Percentiles rank a stretch among this genome's conserved stretches.
These are phyloP conservation scores for Geopemphigus sp. DNA, from an alignment of 1,140 invertebrate genomes.

Conservation along the genomic window DNA sequence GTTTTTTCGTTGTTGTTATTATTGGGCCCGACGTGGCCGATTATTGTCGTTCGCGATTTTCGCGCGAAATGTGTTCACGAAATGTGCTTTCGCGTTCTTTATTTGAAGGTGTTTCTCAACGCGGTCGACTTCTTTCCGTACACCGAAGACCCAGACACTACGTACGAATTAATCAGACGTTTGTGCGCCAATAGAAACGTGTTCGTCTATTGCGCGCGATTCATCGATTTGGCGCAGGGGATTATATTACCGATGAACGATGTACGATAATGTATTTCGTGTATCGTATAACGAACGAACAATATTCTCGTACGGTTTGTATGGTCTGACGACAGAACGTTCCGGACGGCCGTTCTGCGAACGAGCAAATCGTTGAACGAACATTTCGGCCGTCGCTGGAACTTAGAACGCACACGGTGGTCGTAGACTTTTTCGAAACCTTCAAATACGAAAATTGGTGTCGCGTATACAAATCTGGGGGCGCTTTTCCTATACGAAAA, in stretches of 20 bases:
- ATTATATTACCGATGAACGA: neutral
- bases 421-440: no score
- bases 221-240: slow-evolving; percentile 20
- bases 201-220: neutral
- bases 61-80: no score
- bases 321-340: no score
- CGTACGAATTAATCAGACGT: slow-evolving; percentile 5
- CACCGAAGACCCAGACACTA: slow-evolving; percentile 15
- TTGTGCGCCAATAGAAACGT: neutral
- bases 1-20: neutral
- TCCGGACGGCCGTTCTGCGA: no score
- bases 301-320: no score
- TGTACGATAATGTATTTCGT: neutral
- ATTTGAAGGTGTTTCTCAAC: slow-evolving; percentile 2
- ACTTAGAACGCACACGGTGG: no score
- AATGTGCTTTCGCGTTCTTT: neutral
- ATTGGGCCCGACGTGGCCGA: neutral
- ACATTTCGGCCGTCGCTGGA: no score
- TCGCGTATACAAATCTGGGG: no score
- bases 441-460: no score
- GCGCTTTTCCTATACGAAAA: no score
- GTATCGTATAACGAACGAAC: no score
- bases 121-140: slow-evolving; percentile 8
- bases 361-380: no score
- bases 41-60: neutral